A percentile compares a stretch with the other conserved stretches of the same genome.
Conservation (phyloP, 1,140 invertebrate genomes). For the Parasteatoda tepidariorum region DNA sequence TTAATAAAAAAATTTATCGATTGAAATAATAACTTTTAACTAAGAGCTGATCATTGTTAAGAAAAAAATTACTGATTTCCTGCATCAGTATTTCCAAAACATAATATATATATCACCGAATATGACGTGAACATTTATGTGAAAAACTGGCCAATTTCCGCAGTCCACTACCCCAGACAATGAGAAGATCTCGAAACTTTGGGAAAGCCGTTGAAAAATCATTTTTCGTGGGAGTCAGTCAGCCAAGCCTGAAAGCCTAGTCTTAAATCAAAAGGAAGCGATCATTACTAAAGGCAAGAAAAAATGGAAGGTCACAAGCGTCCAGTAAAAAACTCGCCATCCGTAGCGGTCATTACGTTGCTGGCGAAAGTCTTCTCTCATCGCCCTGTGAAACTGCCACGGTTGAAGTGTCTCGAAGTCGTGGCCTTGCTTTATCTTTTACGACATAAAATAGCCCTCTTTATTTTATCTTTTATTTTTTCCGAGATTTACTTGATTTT, state of each 20-base stretch:
- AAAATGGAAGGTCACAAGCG: constrained; percentile 43
- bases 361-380: background rate
- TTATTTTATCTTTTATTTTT: background rate
- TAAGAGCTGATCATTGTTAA: too few species aligned
- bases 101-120: too few species aligned
- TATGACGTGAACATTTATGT: too few species aligned
- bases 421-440: constrained; percentile 28
- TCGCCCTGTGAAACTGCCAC: background rate
- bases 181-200: background rate
- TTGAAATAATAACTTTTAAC: too few species aligned
- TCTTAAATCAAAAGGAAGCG: constrained; percentile 49
- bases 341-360: constrained; percentile 46
- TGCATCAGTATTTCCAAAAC: too few species aligned
- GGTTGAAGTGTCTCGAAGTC: constrained; percentile 13
- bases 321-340: constrained; percentile 12
- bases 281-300: constrained; percentile 27
- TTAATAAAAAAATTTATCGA: too few species aligned
- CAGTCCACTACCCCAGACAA: constrained; percentile 3
- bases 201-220: background rate
- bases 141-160: too few species aligned
- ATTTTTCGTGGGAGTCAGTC: background rate
- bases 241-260: background rate
- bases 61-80: too few species aligned
- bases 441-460: background rate
- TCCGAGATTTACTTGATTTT: background rate